phyloP scores from a whole-genome alignment of 1,140 invertebrate genomes.

The Brachionus koreanus region DNA sequence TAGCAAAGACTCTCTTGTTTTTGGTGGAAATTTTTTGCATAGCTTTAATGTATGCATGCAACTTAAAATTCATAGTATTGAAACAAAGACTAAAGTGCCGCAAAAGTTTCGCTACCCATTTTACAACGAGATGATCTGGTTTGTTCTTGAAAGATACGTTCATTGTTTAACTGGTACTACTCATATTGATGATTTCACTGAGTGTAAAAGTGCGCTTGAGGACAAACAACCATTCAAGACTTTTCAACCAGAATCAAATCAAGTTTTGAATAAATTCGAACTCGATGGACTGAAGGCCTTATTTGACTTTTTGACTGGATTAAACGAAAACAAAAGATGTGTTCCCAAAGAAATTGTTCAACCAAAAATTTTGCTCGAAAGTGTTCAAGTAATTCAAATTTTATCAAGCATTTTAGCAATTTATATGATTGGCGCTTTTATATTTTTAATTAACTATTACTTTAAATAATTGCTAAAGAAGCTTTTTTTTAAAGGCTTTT shows the following conservation, averaged over 20 bases:
- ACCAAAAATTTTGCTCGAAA: conserved; percentile 79
- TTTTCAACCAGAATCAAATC: conserved; percentile 45
- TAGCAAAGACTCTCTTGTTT: conserved; percentile 80
- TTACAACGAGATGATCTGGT: conserved; percentile 84
- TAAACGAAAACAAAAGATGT: conserved; percentile 81
- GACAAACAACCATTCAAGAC: neutral
- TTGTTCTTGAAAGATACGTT: conserved; percentile 86
- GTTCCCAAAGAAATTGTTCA: conserved; percentile 84
- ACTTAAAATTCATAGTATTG: conserved; percentile 70
- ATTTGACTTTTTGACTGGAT: conserved; percentile 73
- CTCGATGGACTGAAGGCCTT: conserved; percentile 74
- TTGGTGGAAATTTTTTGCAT: conserved; percentile 87
- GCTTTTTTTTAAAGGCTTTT: no score
- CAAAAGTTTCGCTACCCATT: conserved; percentile 77
- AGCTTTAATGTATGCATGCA: conserved; percentile 84
- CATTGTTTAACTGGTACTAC: conserved; percentile 66
- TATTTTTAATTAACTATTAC: no score
- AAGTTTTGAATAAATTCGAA: conserved; percentile 65
- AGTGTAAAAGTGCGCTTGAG: neutral
- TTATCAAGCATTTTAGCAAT: neutral
- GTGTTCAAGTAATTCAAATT: conserved; percentile 63
- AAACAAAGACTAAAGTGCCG: conserved; percentile 74
- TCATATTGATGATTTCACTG: conserved; percentile 17
- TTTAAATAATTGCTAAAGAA: no score
- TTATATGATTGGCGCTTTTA: no score